These are phyloP conservation scores for Clangula hyemalis DNA, from an alignment of 2,797 vertebrate species.

Conservation along the genomic window DNA sequence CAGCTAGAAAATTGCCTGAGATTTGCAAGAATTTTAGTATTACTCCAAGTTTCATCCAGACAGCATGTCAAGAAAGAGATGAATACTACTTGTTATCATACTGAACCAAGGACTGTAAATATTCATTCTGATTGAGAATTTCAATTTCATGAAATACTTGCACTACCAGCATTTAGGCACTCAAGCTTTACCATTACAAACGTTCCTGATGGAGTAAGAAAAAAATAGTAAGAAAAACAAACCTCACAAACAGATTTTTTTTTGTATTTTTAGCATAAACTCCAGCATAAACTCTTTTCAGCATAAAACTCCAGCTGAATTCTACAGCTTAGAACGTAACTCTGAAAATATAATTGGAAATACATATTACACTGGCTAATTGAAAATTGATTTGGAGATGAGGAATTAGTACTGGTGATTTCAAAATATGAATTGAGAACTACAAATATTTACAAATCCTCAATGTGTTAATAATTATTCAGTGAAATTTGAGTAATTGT, in stretches of 20 bases:
- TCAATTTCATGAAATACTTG: background rate
- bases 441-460: slow-evolving; percentile 46
- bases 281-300: too few species aligned
- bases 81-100: background rate
- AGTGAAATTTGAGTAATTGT: slow-evolving; percentile 31
- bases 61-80: background rate
- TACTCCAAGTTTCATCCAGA: background rate
- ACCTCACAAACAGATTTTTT: too few species aligned
- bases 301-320: background rate
- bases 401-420: background rate
- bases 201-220: background rate
- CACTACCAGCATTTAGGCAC: background rate
- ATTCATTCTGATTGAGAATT: background rate
- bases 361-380: background rate
- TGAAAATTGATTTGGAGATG: slow-evolving; percentile 20
- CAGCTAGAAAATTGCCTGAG: background rate
- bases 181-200: background rate
- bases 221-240: background rate
- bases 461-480: slow-evolving; percentile 37
- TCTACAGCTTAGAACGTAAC: background rate
- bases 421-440: background rate
- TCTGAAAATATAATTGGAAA: slow-evolving; percentile 15
- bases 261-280: background rate
- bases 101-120: background rate
- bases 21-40: background rate